Evolutionary conservation across 2,797 vertebrate genomes (phyloP), one percentile per base, ranked within the genome.

Genomic region (Characodon lateralis): DNA sequence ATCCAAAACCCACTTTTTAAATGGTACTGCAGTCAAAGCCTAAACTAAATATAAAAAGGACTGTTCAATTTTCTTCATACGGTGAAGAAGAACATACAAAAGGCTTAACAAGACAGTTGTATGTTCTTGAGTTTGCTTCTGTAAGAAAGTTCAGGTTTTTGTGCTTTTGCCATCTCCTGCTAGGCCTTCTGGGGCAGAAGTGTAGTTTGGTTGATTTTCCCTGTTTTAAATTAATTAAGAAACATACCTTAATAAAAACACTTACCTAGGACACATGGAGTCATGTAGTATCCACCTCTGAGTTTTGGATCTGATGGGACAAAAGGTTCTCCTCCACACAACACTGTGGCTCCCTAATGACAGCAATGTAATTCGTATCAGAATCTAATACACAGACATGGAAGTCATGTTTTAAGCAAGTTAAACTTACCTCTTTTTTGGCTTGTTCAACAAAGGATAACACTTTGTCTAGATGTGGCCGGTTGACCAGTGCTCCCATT

Each of bases 401-500:
- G 66, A 20, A 53, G 77, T 70, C 22, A 24, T 5, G 41, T 68
- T 41, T 3, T 2, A 48, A 50, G 18, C 53, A 3, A 35, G 31
- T 35, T 35, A 35, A 35, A 22, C 66, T 5, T 82, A 98, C 98
- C 97, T 99, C 96, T 78, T 96, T 94, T 89, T 96, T 96, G 0
- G 98, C 98, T 85, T 94, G 94, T 65, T 94, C 94, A 74, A 99
- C 92, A 81, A 96, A 99, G 61, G 94, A 95, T 13, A 99, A 93
- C 77, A 99, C 98, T 82, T 93, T 97, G 18, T 98, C 94, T 76
- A 98, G 93, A 88, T 99, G 98, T 10, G 95, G 87, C 4, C 0
- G 87, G 90, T 95, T 99, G 92, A 99, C 97, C 79, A 99, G 96
- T 0, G 97, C 96, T 74, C 98, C 98, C 98, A 99, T 99, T 70